Conservation (phyloP, 2,888 invertebrate species). For the Carpatolechia fugitivella region DNA sequence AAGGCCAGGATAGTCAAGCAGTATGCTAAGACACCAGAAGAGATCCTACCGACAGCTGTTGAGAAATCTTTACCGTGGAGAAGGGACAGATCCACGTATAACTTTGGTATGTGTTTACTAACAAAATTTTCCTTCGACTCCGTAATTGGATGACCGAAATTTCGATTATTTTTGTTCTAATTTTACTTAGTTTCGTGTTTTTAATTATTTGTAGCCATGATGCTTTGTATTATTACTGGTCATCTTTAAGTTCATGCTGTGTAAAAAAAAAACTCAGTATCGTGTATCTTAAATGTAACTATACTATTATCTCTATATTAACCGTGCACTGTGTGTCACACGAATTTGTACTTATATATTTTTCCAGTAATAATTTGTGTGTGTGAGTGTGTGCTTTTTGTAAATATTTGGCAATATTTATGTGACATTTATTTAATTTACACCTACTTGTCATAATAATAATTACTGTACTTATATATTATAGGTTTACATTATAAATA, state of each 20-base stretch:
- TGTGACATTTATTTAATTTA: not conserved
- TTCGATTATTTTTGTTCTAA: slow-evolving; percentile 22
- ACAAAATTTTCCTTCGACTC: slow-evolving; percentile 17
- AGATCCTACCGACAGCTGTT: slow-evolving; percentile 85
- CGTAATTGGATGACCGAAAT: slow-evolving; percentile 48
- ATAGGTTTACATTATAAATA: no score
- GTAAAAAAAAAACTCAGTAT: no score
- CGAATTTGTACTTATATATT: not conserved
- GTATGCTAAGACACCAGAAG: slow-evolving; percentile 81
- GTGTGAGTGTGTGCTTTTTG: not conserved
- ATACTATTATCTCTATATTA: not conserved
- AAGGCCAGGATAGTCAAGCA: slow-evolving; percentile 85
- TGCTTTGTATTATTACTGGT: slow-evolving; percentile 3
- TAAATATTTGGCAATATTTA: not conserved
- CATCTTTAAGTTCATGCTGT: not conserved
- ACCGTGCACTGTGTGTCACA: not conserved
- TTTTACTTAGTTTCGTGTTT: slow-evolving; percentile 6
- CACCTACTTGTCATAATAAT: no score
- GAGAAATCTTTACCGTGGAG: slow-evolving; percentile 93
- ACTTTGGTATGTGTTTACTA: slow-evolving; percentile 82
- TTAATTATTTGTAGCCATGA: not conserved
- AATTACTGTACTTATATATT: no score
- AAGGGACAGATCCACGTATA: slow-evolving; percentile 85
- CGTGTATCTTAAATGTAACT: no score
- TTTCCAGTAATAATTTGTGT: not conserved